Conservation (phyloP, 2,888 invertebrate genomes). For the Nemurella pictetii region DNA sequence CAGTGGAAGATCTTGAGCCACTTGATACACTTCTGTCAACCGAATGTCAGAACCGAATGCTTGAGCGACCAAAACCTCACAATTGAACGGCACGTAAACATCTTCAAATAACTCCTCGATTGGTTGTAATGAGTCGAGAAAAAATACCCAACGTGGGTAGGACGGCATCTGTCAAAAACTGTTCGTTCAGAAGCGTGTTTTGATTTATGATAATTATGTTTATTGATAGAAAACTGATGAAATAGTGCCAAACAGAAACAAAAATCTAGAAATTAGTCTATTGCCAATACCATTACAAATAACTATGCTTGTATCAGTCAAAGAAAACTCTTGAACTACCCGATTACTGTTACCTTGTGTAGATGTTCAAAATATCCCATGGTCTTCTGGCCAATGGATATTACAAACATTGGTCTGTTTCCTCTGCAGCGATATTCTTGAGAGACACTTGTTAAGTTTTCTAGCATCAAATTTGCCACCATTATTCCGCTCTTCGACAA, state of each 20-base stretch:
- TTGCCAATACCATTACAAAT: too few species aligned
- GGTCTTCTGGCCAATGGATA: not conserved
- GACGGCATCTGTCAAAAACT: too few species aligned
- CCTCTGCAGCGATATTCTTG: too few species aligned
- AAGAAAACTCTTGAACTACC: not conserved
- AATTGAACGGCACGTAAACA: constrained; percentile 33
- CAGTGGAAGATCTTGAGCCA: not conserved
- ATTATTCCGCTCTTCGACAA: too few species aligned
- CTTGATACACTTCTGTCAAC: constrained; percentile 25
- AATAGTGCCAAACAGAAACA: too few species aligned
- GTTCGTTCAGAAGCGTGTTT: too few species aligned
- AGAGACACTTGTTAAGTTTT: too few species aligned
- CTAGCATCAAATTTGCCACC: too few species aligned
- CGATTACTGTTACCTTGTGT: not conserved
- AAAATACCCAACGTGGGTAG: constrained; percentile 24
- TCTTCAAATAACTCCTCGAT: constrained; percentile 13
- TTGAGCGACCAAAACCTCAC: constrained; percentile 29
- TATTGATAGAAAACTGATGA: not conserved
- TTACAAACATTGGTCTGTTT: not conserved
- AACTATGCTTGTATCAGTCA: not conserved
- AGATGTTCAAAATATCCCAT: too few species aligned
- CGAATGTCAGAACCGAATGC: not conserved
- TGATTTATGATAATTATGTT: too few species aligned
- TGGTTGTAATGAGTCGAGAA: not conserved
- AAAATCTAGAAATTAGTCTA: too few species aligned